Base-by-base conservation (phyloP, 2,113 vertebrate species). In the Chamaetylas fuelleborni region DNA sequence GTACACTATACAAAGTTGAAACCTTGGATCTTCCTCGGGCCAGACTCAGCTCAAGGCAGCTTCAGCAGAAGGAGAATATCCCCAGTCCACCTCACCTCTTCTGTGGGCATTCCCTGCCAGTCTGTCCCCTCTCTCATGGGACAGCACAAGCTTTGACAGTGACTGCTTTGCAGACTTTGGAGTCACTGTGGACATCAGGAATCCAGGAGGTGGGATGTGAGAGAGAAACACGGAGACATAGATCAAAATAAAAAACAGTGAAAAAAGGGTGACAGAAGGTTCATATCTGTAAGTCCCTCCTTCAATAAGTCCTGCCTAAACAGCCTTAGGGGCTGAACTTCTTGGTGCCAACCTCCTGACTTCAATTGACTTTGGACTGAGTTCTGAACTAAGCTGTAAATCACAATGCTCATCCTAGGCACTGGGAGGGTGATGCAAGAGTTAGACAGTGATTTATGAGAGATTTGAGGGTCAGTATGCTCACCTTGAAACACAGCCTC, bases 371-470 rank as follows among this genome's bases (percentile, higher is more conserved):
- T 95, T 96, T 79, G 72, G 72, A 93, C 7, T 0, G 1, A 69
- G 65, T 58, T 91, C 48, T 84, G 92, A 95, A 94, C 76, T 90
- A 94, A 96, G 90, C 76, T 71, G 94, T 93, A 94, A 94, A 96
- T 96, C 93, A 96, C 53, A 36, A 15, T 36, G 61, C 48, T 90
- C 70, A 93, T 95, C 94, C 82, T 33, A n/a, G 76, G 60, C 88
- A 92, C 64, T 83, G 67, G 25, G 31, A 71, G 40, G 67, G 47
- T 96, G 71, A 81, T 88, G 81, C 17, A 71, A 67, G 48, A 86
- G 42, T 56, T 88, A 74, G 93, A 95, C 91, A 95, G 88, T 95
- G 96, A 96, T 96, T 95, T 90, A 96, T 96, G 94, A 96, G 65
- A 56, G 74, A 40, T 66, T 62, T 85, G 84, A 54, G 31, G 51